A percentile compares a stretch with the other conserved stretches of the same genome.
phyloP scores from a whole-genome alignment of 2,797 vertebrate genomes.

The Eulemur coronatus region DNA sequence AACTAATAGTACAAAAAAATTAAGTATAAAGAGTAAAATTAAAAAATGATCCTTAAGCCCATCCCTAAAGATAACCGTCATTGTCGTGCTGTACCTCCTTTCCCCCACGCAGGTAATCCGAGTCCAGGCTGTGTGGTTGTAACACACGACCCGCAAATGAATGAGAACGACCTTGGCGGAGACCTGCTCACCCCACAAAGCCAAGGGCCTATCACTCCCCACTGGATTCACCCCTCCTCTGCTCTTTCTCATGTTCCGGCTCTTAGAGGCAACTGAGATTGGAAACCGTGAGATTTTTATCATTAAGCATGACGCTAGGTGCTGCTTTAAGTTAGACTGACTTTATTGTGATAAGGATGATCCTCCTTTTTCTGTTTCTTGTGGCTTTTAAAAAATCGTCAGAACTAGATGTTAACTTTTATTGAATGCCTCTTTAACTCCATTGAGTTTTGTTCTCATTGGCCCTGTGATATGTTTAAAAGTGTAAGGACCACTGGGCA shows the following conservation, averaged over 20 bases:
- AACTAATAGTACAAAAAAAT: background rate
- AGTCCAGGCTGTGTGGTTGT: background rate
- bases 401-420: background rate
- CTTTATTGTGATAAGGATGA: background rate
- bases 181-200: background rate
- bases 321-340: background rate
- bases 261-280: background rate
- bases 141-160: background rate
- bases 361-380: background rate
- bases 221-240: background rate
- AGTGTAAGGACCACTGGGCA: background rate
- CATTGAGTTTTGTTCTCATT: background rate
- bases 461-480: background rate
- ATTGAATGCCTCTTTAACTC: background rate
- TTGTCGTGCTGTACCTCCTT: background rate
- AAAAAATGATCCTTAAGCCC: background rate
- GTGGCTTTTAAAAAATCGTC: background rate
- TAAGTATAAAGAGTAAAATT: background rate
- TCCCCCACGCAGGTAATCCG: background rate
- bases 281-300: background rate
- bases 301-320: background rate
- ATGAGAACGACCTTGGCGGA: background rate
- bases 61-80: fast-evolving
- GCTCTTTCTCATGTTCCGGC: background rate
- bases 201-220: background rate